Base-by-base conservation (phyloP, 2,888 invertebrate genomes). In the Xestobium rufovillosum region DNA sequence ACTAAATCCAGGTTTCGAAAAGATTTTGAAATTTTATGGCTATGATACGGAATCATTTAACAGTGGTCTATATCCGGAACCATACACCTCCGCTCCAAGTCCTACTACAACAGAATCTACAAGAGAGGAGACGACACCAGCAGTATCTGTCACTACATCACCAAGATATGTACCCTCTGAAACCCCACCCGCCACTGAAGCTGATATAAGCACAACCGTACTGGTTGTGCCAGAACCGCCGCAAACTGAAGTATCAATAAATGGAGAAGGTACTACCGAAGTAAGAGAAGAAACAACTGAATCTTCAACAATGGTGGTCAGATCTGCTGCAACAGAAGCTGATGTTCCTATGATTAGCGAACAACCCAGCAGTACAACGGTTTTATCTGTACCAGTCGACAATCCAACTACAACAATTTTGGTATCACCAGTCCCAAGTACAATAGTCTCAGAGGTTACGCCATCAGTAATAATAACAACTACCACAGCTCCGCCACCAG, bases 1-100 rank as follows among this genome's bases (percentile, higher is more conserved):
- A 3, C 74, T 89, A 30, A 77, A 77, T 23, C 70, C 76, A n/a
- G 77, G 78, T 43, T 88, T 84, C 56, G 80, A 81, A 60, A 75
- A 76, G 23, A 70, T 84, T 31, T 60, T 89, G 19, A 70, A 75
- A 45, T 87, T 86, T 60, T 88, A 88, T 53, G 88, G 88, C 1
- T 89, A 84, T 52, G 84, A 87, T 61, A 69, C 85, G 38, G 75
- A 77, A 17, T 57, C 62, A 2, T 63, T 65, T 40, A 66, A 63
- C 40, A 61, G 53, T 34, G 60, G 61, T 2, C 42, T 60, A 13
- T 63, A 59, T 47, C 60, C 56, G 9, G 57, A 56, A 40, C 55
- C 51, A 41, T 47, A 41, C 26, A 51, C 56, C n/a, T 57, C 53
- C n/a, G 46, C 44, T n/a, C 41, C 46, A 38, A 48, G 42, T 33